Evolutionary conservation across 2,888 invertebrate species (phyloP), one percentile per base, ranked within the genome.

Genomic region (Eristalinus sepulchralis): DNA sequence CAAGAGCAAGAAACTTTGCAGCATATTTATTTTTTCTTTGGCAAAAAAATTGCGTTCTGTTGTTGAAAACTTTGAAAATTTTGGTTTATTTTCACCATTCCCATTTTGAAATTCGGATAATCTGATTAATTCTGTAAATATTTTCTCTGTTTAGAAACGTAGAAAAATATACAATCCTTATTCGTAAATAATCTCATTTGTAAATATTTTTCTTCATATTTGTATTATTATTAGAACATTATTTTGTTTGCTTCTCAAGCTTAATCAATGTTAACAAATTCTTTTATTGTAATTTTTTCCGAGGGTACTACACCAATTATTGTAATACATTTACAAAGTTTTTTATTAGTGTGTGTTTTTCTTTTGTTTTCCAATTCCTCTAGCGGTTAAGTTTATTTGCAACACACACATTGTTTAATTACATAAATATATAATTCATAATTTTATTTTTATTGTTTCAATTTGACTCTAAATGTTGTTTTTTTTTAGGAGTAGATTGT

Each of bases 141-240:
- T 63, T 76, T 62, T 68, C 57, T 73, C 53, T 47, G 27, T 76
- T 60, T 72, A 64, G 64, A 82, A 85, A 82, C 82, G 82, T 85
- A 82, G 77, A 85, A 82, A 85, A 85, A 85, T 85, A 85, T 85
- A 72, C 80, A 85, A 81, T 77, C 13, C 53, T 68, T 77, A 72
- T 31, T 64, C n/a, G 75, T 71, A 31, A 47, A 47, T 76, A 13
- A 39, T 24, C 27, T 62, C 17, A 70, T 64, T 22, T 62, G 27
- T 64, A 62, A n/a, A 20, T 57, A 60, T 9, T 60, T 66, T 71
- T 55, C 27, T 39, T 39, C 31, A 47, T 57, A 13, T 57, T 2
- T 59, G 36, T 39, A 36, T 9, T 59, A 27, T 31, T 22, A 22
- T 22, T 22, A n/a, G n/a, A n/a, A n/a, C n/a, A n/a, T 11, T 2